These are phyloP conservation scores for Tiphia femorata DNA, from an alignment of 2,888 invertebrate genomes.

Conservation along the genomic window DNA sequence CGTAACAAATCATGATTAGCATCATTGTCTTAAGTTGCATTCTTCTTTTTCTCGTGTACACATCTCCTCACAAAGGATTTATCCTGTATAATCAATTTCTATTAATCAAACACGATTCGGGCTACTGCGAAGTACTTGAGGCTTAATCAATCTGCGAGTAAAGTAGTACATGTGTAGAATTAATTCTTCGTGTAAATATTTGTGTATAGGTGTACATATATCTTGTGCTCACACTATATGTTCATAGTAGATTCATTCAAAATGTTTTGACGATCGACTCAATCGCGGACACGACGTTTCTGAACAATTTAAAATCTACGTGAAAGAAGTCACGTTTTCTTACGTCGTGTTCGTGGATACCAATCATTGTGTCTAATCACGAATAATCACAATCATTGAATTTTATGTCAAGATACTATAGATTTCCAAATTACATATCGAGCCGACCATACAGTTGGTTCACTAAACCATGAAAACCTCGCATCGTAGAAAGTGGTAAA, in stretches of 20 bases:
- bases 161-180: slow-evolving; percentile 2
- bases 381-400: slow-evolving; percentile 34
- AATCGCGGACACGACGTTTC: slow-evolving; percentile 19
- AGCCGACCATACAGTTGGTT: slow-evolving; percentile 6
- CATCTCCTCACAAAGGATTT: too few species aligned
- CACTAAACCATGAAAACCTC: slow-evolving; percentile 4
- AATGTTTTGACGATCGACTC: slow-evolving; percentile 1
- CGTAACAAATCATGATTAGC: too few species aligned
- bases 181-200: too few species aligned
- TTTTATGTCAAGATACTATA: slow-evolving; percentile 3
- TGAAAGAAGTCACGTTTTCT: too few species aligned
- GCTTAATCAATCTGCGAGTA: too few species aligned
- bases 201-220: slow-evolving; percentile 24
- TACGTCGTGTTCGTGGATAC: slow-evolving; percentile 29
- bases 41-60: too few species aligned
- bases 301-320: background rate
- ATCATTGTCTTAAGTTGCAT: too few species aligned
- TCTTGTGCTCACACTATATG: slow-evolving; percentile 30
- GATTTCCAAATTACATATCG: slow-evolving; percentile 11
- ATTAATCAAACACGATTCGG: too few species aligned
- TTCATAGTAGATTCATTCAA: slow-evolving; percentile 15
- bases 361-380: slow-evolving; percentile 29
- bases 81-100: too few species aligned
- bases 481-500: slow-evolving; percentile 19
- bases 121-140: too few species aligned